These are phyloP conservation scores for Sisyra nigra DNA, from an alignment of 2,888 invertebrate species.

Conservation along the genomic window DNA sequence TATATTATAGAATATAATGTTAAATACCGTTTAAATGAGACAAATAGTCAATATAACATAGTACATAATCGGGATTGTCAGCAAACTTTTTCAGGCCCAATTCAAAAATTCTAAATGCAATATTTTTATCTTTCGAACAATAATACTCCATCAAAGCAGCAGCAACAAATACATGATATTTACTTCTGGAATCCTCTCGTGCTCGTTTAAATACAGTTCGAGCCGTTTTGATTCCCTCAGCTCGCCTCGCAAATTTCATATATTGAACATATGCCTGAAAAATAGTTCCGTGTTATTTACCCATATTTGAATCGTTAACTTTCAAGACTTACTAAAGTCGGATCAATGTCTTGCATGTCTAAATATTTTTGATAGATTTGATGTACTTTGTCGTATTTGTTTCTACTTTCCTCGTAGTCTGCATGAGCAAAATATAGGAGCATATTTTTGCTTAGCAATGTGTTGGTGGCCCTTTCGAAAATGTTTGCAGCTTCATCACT, in stretches of 20 bases:
- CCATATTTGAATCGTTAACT: not conserved
- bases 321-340: conserved; percentile 59
- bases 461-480: conserved; percentile 84
- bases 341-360: conserved; percentile 81
- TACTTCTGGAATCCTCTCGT: conserved; percentile 70
- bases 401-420: conserved; percentile 93
- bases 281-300: not conserved
- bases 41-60: conserved; percentile 91
- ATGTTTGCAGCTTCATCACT: conserved; percentile 91
- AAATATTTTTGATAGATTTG: conserved; percentile 87
- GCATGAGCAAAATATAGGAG: conserved; percentile 95
- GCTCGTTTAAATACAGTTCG: conserved; percentile 89
- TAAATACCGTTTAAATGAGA: conserved; percentile 83
- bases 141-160: conserved; percentile 99
- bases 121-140: conserved; percentile 94
- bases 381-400: conserved; percentile 93
- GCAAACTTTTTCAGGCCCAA: conserved; percentile 93
- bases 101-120: conserved; percentile 94
- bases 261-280: conserved; percentile 87
- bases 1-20: conserved; percentile 4
- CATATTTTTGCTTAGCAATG: conserved; percentile 79
- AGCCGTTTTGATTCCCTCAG: conserved; percentile 96
- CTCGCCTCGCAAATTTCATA: conserved; percentile 95
- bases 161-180: conserved; percentile 89
- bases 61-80: conserved; percentile 85